A percentile compares a stretch with the other conserved stretches of the same genome.
These are phyloP conservation scores for Thrips palmi DNA, from an alignment of 1,140 invertebrate species.

Conservation along the genomic window DNA sequence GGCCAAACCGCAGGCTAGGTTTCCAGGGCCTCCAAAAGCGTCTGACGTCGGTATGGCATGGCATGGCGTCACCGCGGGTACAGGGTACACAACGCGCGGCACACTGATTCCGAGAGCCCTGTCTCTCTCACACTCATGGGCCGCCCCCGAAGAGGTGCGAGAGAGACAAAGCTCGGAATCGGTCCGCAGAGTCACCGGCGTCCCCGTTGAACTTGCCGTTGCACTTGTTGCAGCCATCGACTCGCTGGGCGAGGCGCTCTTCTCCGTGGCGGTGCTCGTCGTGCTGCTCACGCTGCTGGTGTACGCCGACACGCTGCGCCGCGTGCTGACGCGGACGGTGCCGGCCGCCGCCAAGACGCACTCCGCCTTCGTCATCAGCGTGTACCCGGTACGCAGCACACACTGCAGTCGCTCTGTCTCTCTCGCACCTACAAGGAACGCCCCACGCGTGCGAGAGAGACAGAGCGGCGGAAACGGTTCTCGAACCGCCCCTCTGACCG, in stretches of 20 bases:
- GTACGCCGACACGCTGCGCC: constrained; percentile 29
- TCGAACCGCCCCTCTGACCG: constrained; percentile 1
- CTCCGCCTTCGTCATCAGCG: constrained; percentile 32
- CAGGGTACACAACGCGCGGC: too few relatives aligned
- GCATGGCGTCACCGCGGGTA: too few relatives aligned
- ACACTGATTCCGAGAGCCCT: too few relatives aligned
- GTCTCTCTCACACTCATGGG: too few relatives aligned
- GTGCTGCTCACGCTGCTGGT: constrained; percentile 27
- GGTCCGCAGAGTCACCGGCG: neutral
- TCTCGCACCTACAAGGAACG: constrained; percentile 1
- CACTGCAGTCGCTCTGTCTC: neutral
- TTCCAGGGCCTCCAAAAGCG: too few relatives aligned
- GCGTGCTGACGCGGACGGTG: constrained; percentile 29
- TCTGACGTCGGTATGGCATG: too few relatives aligned
- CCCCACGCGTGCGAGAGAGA: constrained; percentile 1
- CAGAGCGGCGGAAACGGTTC: constrained; percentile 2
- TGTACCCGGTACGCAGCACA: constrained; percentile 36
- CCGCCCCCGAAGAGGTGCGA: too few relatives aligned
- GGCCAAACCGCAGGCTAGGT: too few relatives aligned
- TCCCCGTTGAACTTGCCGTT: constrained; percentile 7
- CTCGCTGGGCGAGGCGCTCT: constrained; percentile 29
- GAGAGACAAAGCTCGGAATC: neutral
- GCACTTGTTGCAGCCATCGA: constrained; percentile 33
- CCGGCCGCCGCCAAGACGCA: constrained; percentile 28
- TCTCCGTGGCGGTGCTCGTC: constrained; percentile 26